Conservation (phyloP, 1,140 invertebrate genomes). For the Doryteuthis pealeii region DNA sequence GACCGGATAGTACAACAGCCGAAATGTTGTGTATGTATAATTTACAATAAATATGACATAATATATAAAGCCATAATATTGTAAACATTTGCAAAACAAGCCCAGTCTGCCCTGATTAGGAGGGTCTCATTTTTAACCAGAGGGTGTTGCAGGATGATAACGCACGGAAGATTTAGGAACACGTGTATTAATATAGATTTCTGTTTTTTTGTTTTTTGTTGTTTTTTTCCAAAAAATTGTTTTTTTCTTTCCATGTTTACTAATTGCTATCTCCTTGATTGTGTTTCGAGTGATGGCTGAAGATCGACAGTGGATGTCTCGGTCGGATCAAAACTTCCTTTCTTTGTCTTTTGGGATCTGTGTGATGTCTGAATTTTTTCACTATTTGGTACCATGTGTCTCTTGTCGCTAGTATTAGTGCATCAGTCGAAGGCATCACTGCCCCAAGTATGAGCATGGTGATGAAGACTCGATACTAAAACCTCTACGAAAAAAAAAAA, state of each 20-base stretch:
- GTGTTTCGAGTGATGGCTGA: slow-evolving; percentile 88
- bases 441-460: not conserved
- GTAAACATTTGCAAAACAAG: no score
- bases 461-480: slow-evolving; percentile 1
- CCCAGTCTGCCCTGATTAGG: no score
- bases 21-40: no score
- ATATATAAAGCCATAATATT: no score
- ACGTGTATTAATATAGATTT: no score
- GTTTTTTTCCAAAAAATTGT: no score
- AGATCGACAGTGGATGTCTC: slow-evolving; percentile 88
- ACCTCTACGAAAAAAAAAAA: not conserved
- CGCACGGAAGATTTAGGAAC: no score
- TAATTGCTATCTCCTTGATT: slow-evolving; percentile 78
- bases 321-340: slow-evolving; percentile 92
- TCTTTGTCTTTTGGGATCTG: slow-evolving; percentile 94
- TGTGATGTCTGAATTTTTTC: slow-evolving; percentile 79
- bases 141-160: no score
- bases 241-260: slow-evolving; percentile 67
- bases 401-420: slow-evolving; percentile 20
- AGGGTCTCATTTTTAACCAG: no score
- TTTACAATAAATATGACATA: no score
- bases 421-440: not conserved
- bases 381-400: slow-evolving; percentile 37
- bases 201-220: no score
- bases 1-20: no score